A percentile compares a stretch with the other conserved stretches of the same genome.
phyloP scores from a whole-genome alignment of 2,113 vertebrate genomes.

The Sinocyclocheilus rhinocerous region DNA sequence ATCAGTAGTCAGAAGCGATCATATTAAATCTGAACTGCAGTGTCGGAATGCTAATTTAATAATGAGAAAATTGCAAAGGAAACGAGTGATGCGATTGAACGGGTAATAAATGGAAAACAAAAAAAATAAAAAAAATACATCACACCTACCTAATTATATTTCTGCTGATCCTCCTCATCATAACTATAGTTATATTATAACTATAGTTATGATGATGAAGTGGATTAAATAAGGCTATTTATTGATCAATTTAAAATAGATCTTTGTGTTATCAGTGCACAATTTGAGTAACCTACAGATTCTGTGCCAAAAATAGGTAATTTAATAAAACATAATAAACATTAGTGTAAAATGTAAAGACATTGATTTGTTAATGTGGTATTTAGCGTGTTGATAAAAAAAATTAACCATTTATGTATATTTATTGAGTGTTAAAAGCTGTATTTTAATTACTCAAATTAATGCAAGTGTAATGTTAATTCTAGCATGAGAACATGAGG shows the following conservation, averaged over 20 bases:
- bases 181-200: no score
- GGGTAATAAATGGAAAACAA: background rate
- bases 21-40: background rate
- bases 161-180: background rate
- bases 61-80: background rate
- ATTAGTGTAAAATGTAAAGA: background rate
- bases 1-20: conserved; percentile 10
- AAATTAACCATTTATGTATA: no score
- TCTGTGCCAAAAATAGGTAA: background rate
- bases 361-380: background rate
- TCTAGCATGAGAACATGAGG: background rate
- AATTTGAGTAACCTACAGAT: no score
- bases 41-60: conserved; percentile 18
- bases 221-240: no score
- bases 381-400: background rate
- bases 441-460: background rate
- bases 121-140: background rate
- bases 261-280: background rate
- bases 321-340: background rate
- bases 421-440: background rate
- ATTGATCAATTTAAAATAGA: background rate
- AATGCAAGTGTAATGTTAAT: background rate
- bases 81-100: background rate
- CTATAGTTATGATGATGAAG: no score
- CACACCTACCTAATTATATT: background rate